Evolutionary conservation across 2,888 invertebrate genomes (phyloP), one percentile per base, ranked within the genome.

Genomic region (Uloborus plumipes): DNA sequence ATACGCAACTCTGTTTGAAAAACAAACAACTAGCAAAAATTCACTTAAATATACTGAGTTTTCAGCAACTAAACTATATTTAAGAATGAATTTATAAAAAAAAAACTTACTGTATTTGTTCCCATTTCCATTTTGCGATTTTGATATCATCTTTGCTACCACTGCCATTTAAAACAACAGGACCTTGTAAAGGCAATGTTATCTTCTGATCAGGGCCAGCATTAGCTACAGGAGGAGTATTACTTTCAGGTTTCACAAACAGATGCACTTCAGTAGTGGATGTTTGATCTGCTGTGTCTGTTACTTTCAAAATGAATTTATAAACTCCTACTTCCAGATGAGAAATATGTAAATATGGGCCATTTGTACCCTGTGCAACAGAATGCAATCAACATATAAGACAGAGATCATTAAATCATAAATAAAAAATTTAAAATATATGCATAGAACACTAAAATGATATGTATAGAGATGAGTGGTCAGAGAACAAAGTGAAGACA

Each of bases 301-400:
- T 97, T 49, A 98, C 98, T 90, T 95, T 95, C 62, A 98, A 90
- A 9, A 94, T 94, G 90, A 97, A 98, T 0, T 95, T 96, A 89
- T 98, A 98, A 90, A 97, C 94, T 62, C 98, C 98, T 88, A 95
- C 95, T 87, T 97, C 95, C 65, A 98, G 91, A 89, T 97, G 95
- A 0, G 96, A 95, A 15, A 98, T 90, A 90, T 94, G 93, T 58
- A 97, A 91, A 88, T 94, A 95, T 0, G 97, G 95, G 0, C 96
- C 96, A 87, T 95, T 92, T 0, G 97, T 97, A 86, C 97, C 95
- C 91, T 97, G 86, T 26, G 65, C 39, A 39, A 39, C 39, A 39
- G 11, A 39, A 39, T 39, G 7, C 31, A 39, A 39, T 39, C 3
- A 39, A 11, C 39, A 39, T 39, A 39, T 11, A 39, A 2, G 39